Base-by-base conservation (phyloP, 2,113 vertebrate species). In the Eubucco bourcierii region DNA sequence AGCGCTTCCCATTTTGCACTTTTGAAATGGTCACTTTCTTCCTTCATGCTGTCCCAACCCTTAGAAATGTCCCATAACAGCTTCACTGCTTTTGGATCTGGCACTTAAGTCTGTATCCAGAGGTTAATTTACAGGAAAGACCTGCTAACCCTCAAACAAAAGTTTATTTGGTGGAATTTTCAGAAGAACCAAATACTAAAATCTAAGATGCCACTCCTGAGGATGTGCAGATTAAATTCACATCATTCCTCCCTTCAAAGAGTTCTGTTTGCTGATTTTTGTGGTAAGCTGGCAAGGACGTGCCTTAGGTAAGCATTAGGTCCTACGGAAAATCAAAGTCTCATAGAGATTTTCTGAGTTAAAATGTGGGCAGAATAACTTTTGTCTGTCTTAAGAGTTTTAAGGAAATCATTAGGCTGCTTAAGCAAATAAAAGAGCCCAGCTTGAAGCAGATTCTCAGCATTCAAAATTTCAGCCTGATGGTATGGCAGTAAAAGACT, bases 331-430 rank as follows among this genome's bases (percentile, higher is more conserved):
- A 64, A 64, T 74, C 41, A 27, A 41, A 13, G 9, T 76, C 31
- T 46, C 34, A 19, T 60, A 10, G 56, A 85, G 72, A 55, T 84
- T 95, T 89, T 82, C 90, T 80, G 67, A 85, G 64, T 59, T 83
- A 74, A 90, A 21, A 64, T 7, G 17, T 37, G 37, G 17, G 25
- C 31, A 64, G 65, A 90, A 50, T 47, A 88, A 53, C 21, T 14
- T 90, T 77, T 60, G 91, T 78, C 73, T 66, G 88, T 80, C 73
- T 66, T 34, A 95, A 31, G 34, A 73, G 27, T 80, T 92, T 63
- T 50, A 84, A 93, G 91, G 90, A 95, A 94, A 88, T 88, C 0
- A 5, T 75, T 91, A 28, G 76, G 34, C 83, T 95, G 76, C 86
- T 88, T 91, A 76, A 93, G 44, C 41, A 93, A 95, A 91, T 72